A percentile compares a stretch with the other conserved stretches of the same genome.
Conservation (phyloP, 2,113 vertebrate species). For the Emydocephalus ijimae region DNA sequence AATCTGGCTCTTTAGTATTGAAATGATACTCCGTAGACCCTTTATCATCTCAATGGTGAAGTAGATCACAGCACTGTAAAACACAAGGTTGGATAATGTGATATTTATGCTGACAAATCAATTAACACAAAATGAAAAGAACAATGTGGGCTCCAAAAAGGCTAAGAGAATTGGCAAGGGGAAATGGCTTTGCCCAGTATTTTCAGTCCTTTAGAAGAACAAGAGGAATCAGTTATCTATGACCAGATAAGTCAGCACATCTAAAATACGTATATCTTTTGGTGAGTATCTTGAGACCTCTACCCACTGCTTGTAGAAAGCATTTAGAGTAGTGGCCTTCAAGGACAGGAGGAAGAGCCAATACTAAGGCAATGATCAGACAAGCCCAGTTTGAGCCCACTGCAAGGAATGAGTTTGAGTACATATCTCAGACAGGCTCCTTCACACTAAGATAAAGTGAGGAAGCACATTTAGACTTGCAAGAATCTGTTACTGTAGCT, state of each 20-base stretch:
- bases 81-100: neutral
- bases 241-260: neutral
- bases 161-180: neutral
- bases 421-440: neutral
- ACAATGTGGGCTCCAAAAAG: neutral
- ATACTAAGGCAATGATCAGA: neutral
- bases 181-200: neutral
- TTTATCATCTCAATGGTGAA: slow-evolving; percentile 88
- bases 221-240: neutral
- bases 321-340: neutral
- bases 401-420: neutral
- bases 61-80: slow-evolving; percentile 82
- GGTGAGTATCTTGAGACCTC: neutral
- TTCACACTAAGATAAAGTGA: neutral
- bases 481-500: neutral
- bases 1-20: slow-evolving; percentile 86
- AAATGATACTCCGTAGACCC: slow-evolving; percentile 82
- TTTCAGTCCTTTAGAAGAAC: neutral
- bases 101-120: neutral
- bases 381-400: neutral
- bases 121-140: neutral
- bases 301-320: neutral
- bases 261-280: neutral
- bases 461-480: neutral
- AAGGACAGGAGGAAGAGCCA: neutral